Percentiles rank a stretch among this genome's conserved stretches.
Conservation (phyloP, 2,113 vertebrate species). For the Dasyurus viverrinus region DNA sequence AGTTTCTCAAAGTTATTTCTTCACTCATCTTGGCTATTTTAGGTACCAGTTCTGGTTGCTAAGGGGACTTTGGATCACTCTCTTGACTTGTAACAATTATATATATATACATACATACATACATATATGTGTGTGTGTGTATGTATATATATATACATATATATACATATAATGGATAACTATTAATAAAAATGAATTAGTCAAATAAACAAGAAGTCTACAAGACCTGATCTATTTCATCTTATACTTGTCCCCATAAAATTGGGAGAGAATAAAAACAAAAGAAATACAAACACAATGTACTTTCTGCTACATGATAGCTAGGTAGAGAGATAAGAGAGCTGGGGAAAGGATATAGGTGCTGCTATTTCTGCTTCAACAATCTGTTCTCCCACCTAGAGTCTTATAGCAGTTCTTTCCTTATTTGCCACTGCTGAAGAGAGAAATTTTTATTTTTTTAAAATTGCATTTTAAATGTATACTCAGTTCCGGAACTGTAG, state of each 20-base stretch:
- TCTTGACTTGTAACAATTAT: neutral
- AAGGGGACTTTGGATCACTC: neutral
- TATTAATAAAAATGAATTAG: neutral
- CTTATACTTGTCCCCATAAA: neutral
- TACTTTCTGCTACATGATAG: neutral
- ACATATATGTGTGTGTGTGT: no score
- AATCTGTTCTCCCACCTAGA: neutral
- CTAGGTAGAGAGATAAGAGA: neutral
- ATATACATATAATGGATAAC: neutral
- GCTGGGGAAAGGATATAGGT: neutral
- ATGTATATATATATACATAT: neutral
- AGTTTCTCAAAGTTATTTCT: neutral
- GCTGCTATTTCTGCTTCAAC: neutral
- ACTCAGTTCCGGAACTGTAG: neutral
- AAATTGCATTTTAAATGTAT: neutral
- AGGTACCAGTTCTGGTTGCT: neutral
- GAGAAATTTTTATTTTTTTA: conserved; percentile 42
- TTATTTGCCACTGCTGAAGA: conserved; percentile 1
- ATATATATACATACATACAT: no score
- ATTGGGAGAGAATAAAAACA: neutral
- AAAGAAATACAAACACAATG: neutral
- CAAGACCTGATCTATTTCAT: neutral
- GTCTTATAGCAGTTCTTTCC: neutral
- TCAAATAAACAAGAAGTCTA: neutral
- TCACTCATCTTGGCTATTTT: neutral